These are phyloP conservation scores for Temnopleurus reevesii DNA, from an alignment of 53 echinoderm and acorn worm genomes.

Conservation along the genomic window DNA sequence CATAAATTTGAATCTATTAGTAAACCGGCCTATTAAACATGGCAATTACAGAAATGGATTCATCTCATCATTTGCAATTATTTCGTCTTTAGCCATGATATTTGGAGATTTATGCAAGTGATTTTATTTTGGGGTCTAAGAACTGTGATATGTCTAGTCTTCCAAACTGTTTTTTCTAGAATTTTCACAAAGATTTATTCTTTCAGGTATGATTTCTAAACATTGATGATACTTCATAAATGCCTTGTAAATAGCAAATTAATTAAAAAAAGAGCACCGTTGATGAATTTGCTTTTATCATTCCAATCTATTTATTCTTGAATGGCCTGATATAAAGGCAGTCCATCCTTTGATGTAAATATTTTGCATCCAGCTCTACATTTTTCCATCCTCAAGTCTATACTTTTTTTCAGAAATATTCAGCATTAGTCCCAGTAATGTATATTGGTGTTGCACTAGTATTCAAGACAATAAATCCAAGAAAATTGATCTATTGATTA, in stretches of 20 bases:
- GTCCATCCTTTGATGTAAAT: neutral
- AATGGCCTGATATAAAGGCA: neutral
- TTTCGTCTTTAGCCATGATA: too few species aligned
- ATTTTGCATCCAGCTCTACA: too few species aligned
- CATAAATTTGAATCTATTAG: too few species aligned
- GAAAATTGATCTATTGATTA: too few species aligned
- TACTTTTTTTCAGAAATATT: too few species aligned
- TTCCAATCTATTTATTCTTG: conserved; percentile 29
- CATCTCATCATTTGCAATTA: too few species aligned
- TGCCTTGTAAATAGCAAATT: neutral
- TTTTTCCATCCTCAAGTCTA: too few species aligned
- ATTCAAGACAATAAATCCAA: too few species aligned
- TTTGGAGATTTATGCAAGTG: neutral
- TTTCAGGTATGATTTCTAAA: neutral
- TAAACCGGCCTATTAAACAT: too few species aligned
- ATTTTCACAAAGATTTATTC: neutral
- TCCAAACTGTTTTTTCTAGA: neutral
- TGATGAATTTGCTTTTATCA: neutral
- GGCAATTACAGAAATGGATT: too few species aligned
- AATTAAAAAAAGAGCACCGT: neutral
- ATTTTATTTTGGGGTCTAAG: neutral
- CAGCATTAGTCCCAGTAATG: neutral
- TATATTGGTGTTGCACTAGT: neutral
- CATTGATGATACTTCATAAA: neutral
- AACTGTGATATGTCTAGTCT: conserved; percentile 2